These are phyloP conservation scores for Aporrectodea caliginosa DNA, from an alignment of 1,140 invertebrate genomes.

Conservation along the genomic window DNA sequence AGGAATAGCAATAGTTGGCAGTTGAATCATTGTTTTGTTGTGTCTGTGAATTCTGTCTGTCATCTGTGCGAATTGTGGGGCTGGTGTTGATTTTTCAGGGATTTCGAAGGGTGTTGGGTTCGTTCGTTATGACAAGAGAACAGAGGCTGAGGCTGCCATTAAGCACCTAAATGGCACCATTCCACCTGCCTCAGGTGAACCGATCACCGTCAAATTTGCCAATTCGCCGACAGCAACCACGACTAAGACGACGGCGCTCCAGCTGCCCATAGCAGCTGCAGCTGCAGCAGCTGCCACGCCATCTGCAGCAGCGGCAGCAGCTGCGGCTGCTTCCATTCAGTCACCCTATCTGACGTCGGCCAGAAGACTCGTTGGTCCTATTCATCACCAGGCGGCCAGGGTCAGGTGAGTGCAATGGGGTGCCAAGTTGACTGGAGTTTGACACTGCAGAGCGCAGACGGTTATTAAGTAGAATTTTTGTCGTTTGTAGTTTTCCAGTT, in stretches of 20 bases:
- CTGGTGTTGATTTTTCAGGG: no score
- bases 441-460: no score
- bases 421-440: no score
- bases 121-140: slow-evolving; percentile 95
- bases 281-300: slow-evolving; percentile 37
- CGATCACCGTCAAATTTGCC: slow-evolving; percentile 98
- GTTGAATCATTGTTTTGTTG: no score
- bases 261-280: slow-evolving; percentile 37
- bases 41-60: no score
- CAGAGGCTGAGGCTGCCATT: slow-evolving; percentile 95
- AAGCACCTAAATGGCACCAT: slow-evolving; percentile 95
- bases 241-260: slow-evolving; percentile 36
- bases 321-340: neutral
- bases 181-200: slow-evolving; percentile 80
- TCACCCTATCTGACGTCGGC: slow-evolving; percentile 71
- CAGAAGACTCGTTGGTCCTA: slow-evolving; percentile 82
- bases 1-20: no score
- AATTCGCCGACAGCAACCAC: slow-evolving; percentile 66
- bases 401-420: slow-evolving; percentile 85
- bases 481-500: no score
- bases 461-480: no score
- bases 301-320: slow-evolving; percentile 58
- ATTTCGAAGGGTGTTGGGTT: slow-evolving; percentile 98
- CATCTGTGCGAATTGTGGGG: no score
- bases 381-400: slow-evolving; percentile 84